Percentiles rank a stretch among this genome's conserved stretches.
Evolutionary conservation across 1,140 invertebrate genomes (phyloP).

Genomic region (Panonychus citri): DNA sequence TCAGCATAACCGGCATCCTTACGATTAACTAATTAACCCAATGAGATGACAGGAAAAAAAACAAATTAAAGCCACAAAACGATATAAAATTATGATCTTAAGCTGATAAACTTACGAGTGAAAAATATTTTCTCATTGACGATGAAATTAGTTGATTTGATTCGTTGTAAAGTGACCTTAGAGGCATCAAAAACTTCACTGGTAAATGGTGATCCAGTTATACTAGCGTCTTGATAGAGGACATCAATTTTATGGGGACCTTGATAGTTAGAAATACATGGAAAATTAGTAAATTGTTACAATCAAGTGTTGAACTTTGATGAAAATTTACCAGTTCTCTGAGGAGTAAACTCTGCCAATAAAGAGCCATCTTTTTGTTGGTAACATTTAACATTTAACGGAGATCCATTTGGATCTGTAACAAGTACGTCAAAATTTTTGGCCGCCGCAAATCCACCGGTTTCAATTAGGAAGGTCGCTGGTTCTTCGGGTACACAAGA

Average conservation of each 20-base stretch:
- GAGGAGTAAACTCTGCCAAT: conserved; percentile 71
- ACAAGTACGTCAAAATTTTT: conserved; percentile 38
- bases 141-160: conserved; percentile 49
- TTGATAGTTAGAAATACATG: conserved; percentile 16
- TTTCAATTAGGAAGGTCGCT: conserved; percentile 68
- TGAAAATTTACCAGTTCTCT: conserved; percentile 18
- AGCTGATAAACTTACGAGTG: conserved; percentile 32
- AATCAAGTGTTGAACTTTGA: conserved; percentile 4
- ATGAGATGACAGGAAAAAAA: conserved; percentile 13
- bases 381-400: conserved; percentile 76
- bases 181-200: conserved; percentile 81
- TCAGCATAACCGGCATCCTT: conserved; percentile 69
- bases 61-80: not conserved
- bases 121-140: conserved; percentile 61
- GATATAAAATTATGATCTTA: conserved; percentile 28
- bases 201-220: conserved; percentile 82
- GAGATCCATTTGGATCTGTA: conserved; percentile 47
- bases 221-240: conserved; percentile 62
- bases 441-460: conserved; percentile 44
- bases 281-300: conserved; percentile 7
- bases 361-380: conserved; percentile 81
- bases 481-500: conserved; percentile 51
- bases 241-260: conserved; percentile 61
- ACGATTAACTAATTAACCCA: conserved; percentile 39
- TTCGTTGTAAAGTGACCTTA: conserved; percentile 36